Evolutionary conservation across 1,140 invertebrate species (phyloP), one percentile per base, ranked within the genome.

Genomic region (Trachymyrmex cornetzi): DNA sequence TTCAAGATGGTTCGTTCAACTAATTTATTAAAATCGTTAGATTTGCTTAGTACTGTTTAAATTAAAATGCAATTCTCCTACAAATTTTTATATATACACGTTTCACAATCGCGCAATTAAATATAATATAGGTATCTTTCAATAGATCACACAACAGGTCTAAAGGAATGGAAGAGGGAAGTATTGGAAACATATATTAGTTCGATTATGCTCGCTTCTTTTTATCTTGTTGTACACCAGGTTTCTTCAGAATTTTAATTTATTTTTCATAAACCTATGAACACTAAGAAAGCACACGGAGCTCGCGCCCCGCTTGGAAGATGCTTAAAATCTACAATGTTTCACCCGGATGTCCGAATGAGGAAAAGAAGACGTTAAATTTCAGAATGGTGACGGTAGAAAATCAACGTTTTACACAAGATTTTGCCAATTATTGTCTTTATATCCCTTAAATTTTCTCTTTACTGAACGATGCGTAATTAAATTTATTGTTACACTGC

Each of bases 221-320:
- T 90, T 90, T 87, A 82, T 86, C 53, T 66, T 63, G 53, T 82
- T 64, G 81, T 79, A 82, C 89, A 82, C 85, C 64, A 82, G 67
- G 77, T 86, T 79, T 4, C 89, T 89, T 88, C 59, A 88, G 57
- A 94, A 95, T 94, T 69, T 69, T 94, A 94, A 95, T 95, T 94
- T 94, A 94, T 94, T 94, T 94, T 91, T 94, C 91, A 87, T 94
- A 94, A 95, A 93, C 88, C 94, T 94, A 94, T 94, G 94, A 95
- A 95, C 92, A 95, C 95, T 95, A 95, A 95, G 91, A 95, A 95
- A 95, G 94, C 94, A 93, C 90, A 90, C 93, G 92, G 91, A 94
- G 92, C 87, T 87, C 81, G 89, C 86, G 82, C 88, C 92, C 92
- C 93, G 92, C 90, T 92, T 92, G 87, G 92, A 90, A 93, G 92